A percentile compares a stretch with the other conserved stretches of the same genome.
Evolutionary conservation across 2,797 vertebrate species (phyloP).

Genomic region (Potorous gilbertii): DNA sequence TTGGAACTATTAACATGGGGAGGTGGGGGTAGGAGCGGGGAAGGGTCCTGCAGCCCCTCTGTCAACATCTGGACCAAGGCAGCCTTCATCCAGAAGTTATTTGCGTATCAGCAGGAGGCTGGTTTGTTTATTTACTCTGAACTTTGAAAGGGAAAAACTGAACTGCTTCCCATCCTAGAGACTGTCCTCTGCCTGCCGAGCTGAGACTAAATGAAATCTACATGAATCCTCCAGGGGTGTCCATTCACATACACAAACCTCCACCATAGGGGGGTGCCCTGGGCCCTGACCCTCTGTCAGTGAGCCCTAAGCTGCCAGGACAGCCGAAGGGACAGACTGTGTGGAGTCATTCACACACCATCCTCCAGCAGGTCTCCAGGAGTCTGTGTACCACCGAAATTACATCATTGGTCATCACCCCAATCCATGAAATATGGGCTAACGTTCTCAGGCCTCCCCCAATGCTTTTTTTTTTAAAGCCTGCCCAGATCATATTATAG

Average conservation of each 20-base stretch:
- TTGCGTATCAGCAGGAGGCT: background rate
- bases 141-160: conserved; percentile 21
- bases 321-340: background rate
- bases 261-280: background rate
- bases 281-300: background rate
- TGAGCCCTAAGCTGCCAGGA: background rate
- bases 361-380: background rate
- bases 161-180: conserved; percentile 33
- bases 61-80: background rate
- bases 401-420: background rate
- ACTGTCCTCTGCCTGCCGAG: background rate
- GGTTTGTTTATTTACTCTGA: background rate
- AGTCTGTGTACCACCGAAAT: background rate
- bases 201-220: background rate
- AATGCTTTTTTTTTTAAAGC: background rate
- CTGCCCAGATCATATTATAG: background rate
- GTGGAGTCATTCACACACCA: background rate
- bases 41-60: background rate
- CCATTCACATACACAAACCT: background rate
- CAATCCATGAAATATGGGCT: background rate
- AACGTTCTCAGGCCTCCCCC: background rate
- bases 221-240: background rate
- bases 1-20: conserved; percentile 11
- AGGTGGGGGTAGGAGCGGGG: background rate
- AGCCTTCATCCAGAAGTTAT: conserved; percentile 11